Conservation (phyloP, 92 coral and sea anemone genomes). For the Phenganax stokvisi region DNA sequence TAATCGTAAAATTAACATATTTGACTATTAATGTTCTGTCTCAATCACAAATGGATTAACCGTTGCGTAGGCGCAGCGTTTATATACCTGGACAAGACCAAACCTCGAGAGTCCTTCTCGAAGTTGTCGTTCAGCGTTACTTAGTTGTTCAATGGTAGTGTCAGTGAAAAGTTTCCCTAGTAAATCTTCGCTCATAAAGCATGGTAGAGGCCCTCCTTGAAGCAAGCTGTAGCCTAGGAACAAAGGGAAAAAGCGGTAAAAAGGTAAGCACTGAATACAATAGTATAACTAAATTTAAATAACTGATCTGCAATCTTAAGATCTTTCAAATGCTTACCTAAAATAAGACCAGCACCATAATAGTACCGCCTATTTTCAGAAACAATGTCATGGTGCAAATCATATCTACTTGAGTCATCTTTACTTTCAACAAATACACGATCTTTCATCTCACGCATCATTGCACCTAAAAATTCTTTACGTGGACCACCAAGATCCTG, state of each 20-base stretch:
- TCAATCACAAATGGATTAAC: background rate
- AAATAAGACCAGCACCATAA: too few relatives aligned
- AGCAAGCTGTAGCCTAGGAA: constrained; percentile 2
- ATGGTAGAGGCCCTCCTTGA: constrained; percentile 8
- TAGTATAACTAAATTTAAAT: too few relatives aligned
- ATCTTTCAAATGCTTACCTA: too few relatives aligned
- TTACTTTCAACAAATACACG: background rate
- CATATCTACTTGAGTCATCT: too few relatives aligned
- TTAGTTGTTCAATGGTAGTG: background rate
- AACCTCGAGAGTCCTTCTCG: background rate
- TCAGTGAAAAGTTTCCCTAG: background rate
- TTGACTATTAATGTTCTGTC: background rate
- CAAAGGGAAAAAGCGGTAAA: too few relatives aligned
- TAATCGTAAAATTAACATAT: too few relatives aligned
- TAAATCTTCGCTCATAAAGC: background rate
- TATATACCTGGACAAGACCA: background rate
- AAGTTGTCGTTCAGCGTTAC: background rate
- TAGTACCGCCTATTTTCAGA: too few relatives aligned
- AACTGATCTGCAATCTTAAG: too few relatives aligned
- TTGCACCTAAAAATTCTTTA: background rate
- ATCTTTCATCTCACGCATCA: background rate
- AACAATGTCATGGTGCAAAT: too few relatives aligned
- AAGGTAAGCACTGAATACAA: too few relatives aligned
- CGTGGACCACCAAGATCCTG: background rate
- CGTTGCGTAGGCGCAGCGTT: background rate